These are phyloP conservation scores for Halesus radiatus DNA, from an alignment of 1,140 invertebrate genomes.

Conservation along the genomic window DNA sequence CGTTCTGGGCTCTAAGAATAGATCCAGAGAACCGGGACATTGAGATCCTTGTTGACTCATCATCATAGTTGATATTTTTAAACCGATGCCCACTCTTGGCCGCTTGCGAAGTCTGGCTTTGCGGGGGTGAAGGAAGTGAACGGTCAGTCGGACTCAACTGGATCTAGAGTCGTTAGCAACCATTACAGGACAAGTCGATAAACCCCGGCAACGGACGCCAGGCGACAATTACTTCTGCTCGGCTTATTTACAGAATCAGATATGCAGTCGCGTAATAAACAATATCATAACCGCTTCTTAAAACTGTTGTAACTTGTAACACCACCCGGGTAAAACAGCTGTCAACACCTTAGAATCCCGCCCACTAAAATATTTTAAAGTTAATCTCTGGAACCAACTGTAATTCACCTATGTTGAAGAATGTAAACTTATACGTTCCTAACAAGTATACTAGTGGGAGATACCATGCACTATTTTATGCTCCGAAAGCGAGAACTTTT, in stretches of 20 bases:
- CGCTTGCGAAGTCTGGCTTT: background rate
- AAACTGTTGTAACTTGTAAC: background rate
- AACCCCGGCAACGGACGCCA: constrained; percentile 27
- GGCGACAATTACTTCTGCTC: constrained; percentile 33
- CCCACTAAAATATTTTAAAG: too few species aligned
- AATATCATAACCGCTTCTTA: background rate
- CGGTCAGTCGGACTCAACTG: constrained; percentile 12
- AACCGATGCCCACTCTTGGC: constrained; percentile 11
- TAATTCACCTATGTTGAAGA: too few species aligned
- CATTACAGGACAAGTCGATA: constrained; percentile 36
- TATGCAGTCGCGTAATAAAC: constrained; percentile 24
- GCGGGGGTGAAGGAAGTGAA: constrained; percentile 41
- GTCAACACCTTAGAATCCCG: too few species aligned
- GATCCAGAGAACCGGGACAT: background rate
- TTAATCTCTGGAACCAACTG: too few species aligned
- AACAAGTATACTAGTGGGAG: too few species aligned
- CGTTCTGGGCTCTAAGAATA: background rate
- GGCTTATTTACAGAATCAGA: constrained; percentile 16
- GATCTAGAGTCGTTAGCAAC: constrained; percentile 37
- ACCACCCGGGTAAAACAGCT: too few species aligned
- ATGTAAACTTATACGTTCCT: too few species aligned
- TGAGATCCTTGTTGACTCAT: constrained; percentile 10
- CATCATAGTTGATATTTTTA: constrained; percentile 28
- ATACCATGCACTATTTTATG: too few species aligned
- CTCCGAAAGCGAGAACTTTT: too few species aligned